Evolutionary conservation across 23 tunicate species (phyloP).

Genomic region (Phallusia fumigata): DNA sequence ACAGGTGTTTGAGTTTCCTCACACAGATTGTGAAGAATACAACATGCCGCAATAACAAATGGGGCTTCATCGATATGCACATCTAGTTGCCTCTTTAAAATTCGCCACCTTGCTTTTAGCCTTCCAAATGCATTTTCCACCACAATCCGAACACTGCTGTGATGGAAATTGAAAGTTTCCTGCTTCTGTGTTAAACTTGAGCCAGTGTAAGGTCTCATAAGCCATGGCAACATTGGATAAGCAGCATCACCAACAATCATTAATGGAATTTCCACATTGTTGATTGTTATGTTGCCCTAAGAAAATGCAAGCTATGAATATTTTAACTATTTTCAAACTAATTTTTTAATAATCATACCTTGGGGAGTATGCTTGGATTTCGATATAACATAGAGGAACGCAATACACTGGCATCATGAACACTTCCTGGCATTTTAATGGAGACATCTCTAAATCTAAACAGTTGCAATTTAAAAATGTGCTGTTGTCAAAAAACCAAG

Average conservation of each 20-base stretch:
- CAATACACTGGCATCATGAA: slow-evolving; percentile 12
- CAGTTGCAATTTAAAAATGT: too few species aligned
- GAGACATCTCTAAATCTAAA: slow-evolving; percentile 6
- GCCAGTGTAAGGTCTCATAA: slow-evolving; percentile 31
- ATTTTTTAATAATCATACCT: not conserved
- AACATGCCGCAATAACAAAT: slow-evolving; percentile 28
- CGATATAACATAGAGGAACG: slow-evolving; percentile 6
- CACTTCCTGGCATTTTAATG: slow-evolving; percentile 26
- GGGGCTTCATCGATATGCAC: slow-evolving; percentile 20
- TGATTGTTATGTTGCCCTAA: slow-evolving; percentile 15
- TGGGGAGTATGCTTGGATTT: not conserved
- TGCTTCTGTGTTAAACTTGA: slow-evolving; percentile 3
- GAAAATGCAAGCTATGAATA: not conserved
- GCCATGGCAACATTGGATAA: slow-evolving; percentile 33
- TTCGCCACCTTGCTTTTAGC: not conserved
- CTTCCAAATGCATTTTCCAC: slow-evolving; percentile 13
- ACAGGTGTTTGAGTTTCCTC: slow-evolving; percentile 20
- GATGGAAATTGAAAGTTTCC: slow-evolving; percentile 26
- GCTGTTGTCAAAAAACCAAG: too few species aligned
- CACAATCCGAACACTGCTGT: slow-evolving; percentile 25
- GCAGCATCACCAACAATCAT: slow-evolving; percentile 42
- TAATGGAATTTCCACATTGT: slow-evolving; percentile 26
- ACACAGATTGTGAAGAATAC: slow-evolving; percentile 32
- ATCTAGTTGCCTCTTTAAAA: not conserved
- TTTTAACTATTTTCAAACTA: not conserved